These are phyloP conservation scores for Strigamia maritima DNA, from an alignment of 2,888 invertebrate species.

Conservation along the genomic window DNA sequence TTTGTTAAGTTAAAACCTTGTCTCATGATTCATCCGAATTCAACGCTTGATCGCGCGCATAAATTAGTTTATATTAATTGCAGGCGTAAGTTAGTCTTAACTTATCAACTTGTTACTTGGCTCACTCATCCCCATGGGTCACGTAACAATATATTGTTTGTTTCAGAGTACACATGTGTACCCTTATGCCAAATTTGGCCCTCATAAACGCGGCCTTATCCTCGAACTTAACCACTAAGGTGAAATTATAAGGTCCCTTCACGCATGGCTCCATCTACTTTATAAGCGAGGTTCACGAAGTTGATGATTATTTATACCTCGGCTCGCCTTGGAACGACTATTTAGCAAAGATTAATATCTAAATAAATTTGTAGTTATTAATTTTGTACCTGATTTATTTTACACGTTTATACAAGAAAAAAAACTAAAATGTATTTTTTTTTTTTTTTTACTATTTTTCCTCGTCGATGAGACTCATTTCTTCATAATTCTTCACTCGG, in stretches of 20 bases:
- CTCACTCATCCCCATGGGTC: too few relatives aligned
- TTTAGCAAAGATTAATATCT: constrained; percentile 44
- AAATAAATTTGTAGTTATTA: too few relatives aligned
- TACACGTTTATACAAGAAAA: neutral
- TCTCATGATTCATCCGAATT: too few relatives aligned
- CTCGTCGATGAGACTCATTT: neutral
- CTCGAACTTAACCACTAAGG: constrained; percentile 50
- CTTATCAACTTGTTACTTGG: too few relatives aligned
- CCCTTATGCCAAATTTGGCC: constrained; percentile 29
- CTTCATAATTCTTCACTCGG: constrained; percentile 61
- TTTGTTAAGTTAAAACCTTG: too few relatives aligned
- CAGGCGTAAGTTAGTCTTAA: too few relatives aligned
- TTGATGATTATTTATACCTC: constrained; percentile 50
- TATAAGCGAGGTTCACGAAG: constrained; percentile 51
- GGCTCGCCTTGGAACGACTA: constrained; percentile 49
- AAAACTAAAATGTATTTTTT: too few relatives aligned
- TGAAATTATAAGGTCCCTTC: constrained; percentile 49
- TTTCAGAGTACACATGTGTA: constrained; percentile 40
- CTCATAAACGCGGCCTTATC: constrained; percentile 49
- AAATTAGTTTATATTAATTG: too few relatives aligned
- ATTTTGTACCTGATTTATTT: neutral
- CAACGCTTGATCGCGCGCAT: too few relatives aligned
- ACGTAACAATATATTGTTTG: too few relatives aligned
- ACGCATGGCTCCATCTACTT: constrained; percentile 48
- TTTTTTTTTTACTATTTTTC: neutral